These are phyloP conservation scores for Venturia canescens DNA, from an alignment of 1,140 invertebrate species.

Conservation along the genomic window DNA sequence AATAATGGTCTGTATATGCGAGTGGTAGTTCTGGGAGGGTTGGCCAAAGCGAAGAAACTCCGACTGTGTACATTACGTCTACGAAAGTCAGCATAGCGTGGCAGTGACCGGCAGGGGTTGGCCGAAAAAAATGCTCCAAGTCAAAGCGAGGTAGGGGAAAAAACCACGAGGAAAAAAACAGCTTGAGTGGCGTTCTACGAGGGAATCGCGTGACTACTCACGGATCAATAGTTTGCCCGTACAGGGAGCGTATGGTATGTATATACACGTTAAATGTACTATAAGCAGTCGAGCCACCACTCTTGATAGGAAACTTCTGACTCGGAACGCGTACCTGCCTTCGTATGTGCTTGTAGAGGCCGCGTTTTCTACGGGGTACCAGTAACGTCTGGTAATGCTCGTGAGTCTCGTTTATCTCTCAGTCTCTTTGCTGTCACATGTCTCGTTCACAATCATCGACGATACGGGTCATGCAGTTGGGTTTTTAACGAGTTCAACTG, in stretches of 20 bases:
- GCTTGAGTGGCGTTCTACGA: slow-evolving; percentile 75
- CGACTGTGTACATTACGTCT: slow-evolving; percentile 17
- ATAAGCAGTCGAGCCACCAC: slow-evolving; percentile 1
- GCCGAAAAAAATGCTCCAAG: slow-evolving; percentile 18
- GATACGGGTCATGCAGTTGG: neutral
- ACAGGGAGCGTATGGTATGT: slow-evolving; percentile 31
- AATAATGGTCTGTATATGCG: neutral
- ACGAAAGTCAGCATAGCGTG: slow-evolving; percentile 30
- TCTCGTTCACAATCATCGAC: slow-evolving; percentile 4
- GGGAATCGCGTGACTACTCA: slow-evolving; percentile 75
- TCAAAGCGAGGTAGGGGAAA: slow-evolving; percentile 49
- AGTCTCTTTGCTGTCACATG: neutral
- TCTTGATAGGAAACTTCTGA: slow-evolving; percentile 17
- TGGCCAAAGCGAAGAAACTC: slow-evolving; percentile 27
- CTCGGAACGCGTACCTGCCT: slow-evolving; percentile 16
- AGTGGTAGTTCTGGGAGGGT: slow-evolving; percentile 18
- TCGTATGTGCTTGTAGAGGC: neutral
- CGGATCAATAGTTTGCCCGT: slow-evolving; percentile 73
- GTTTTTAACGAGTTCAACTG: neutral
- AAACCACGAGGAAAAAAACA: slow-evolving; percentile 65
- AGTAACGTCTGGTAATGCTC: neutral
- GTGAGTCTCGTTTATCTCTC: neutral
- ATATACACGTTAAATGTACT: slow-evolving; percentile 41
- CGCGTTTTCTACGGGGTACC: slow-evolving; percentile 9
- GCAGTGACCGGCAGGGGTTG: slow-evolving; percentile 24